A percentile compares a stretch with the other conserved stretches of the same genome.
These are phyloP conservation scores for Dreissena rostriformis DNA, from an alignment of 1,140 invertebrate species.

Conservation along the genomic window DNA sequence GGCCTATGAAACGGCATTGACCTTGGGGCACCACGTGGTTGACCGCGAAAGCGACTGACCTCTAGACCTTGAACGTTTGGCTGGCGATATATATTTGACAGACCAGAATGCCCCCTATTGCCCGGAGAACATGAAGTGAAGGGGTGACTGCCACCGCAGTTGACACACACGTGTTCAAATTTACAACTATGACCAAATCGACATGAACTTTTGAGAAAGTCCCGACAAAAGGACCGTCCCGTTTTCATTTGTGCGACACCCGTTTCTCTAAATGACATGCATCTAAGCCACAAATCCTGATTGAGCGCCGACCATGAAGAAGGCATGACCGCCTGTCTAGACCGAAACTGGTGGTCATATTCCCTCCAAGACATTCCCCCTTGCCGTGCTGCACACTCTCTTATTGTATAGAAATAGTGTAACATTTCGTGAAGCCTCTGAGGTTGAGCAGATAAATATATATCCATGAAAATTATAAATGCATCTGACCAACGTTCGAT, in stretches of 20 bases:
- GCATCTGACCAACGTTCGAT: constrained; percentile 12
- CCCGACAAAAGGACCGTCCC: too few relatives aligned
- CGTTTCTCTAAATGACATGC: background rate
- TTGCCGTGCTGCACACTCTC: constrained; percentile 2
- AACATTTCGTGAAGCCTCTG: background rate
- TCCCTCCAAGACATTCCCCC: constrained; percentile 8
- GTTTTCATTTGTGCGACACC: too few relatives aligned
- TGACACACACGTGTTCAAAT: background rate
- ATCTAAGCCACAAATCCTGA: constrained; percentile 1
- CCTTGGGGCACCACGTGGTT: background rate
- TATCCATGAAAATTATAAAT: background rate
- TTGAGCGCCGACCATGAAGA: background rate
- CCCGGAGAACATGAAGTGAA: background rate
- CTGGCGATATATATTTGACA: too few relatives aligned
- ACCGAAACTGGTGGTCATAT: constrained; percentile 13
- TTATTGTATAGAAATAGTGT: background rate
- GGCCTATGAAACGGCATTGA: background rate
- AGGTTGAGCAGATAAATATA: background rate
- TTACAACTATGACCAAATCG: background rate
- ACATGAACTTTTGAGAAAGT: too few relatives aligned
- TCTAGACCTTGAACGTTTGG: background rate
- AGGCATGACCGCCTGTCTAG: background rate
- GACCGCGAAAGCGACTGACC: background rate
- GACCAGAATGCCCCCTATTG: background rate
- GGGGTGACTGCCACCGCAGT: constrained; percentile 1